These are phyloP conservation scores for Ganaspis sp. DNA, from an alignment of 1,140 invertebrate genomes.

Conservation along the genomic window DNA sequence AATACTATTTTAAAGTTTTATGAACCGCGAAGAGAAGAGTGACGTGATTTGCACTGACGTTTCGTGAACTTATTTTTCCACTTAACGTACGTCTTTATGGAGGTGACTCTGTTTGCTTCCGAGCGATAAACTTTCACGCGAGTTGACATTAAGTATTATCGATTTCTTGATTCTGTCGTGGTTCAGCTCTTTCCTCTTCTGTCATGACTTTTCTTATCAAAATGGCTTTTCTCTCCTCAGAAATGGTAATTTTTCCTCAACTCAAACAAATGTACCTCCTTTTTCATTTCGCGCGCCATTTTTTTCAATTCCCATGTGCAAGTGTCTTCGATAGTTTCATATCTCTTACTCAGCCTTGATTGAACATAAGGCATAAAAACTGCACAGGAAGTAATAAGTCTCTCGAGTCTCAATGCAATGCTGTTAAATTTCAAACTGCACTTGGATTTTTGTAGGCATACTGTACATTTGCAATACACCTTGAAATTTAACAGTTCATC, in stretches of 20 bases:
- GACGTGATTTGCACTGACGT: conserved; percentile 13
- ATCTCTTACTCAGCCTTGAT: too few species aligned
- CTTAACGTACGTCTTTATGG: conserved; percentile 27
- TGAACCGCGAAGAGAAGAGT: not conserved
- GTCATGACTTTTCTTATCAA: conserved; percentile 23
- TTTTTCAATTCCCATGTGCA: not conserved
- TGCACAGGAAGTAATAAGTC: too few species aligned
- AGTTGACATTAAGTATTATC: conserved; percentile 27
- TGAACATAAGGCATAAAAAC: too few species aligned
- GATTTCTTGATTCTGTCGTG: conserved; percentile 8
- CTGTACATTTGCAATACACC: too few species aligned
- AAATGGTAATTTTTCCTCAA: not conserved
- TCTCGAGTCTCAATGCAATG: too few species aligned
- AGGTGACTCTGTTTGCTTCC: conserved; percentile 28
- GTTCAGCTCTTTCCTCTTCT: not conserved
- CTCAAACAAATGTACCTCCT: not conserved
- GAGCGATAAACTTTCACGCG: conserved; percentile 19
- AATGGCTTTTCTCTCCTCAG: not conserved
- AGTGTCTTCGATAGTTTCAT: too few species aligned
- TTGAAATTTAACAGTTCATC: too few species aligned
- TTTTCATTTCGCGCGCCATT: not conserved
- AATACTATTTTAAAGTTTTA: not conserved
- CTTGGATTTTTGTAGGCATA: too few species aligned
- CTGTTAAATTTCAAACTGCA: too few species aligned
- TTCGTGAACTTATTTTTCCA: conserved; percentile 28